A percentile compares a stretch with the other conserved stretches of the same genome.
These are phyloP conservation scores for Felis catus DNA, from an alignment of 2,113 vertebrate genomes.

Conservation along the genomic window F.catus_Fca126_mat1.0 CM031420.1:26150001-26150500, in stretches of 20 bases:
- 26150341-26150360: conserved; percentile 65
- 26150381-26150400: background rate
- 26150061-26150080: conserved; percentile 76
- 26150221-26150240: conserved; percentile 76
- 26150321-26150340: conserved; percentile 76
- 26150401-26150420: conserved; percentile 38
- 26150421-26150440: conserved; percentile 48
- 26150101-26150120: conserved; percentile 59
- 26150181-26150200: conserved; percentile 65
- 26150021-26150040: conserved; percentile 70
- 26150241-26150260: conserved; percentile 75
- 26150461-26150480: conserved; percentile 8
- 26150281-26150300: conserved; percentile 73
- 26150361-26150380: conserved; percentile 52
- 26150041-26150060: conserved; percentile 66
- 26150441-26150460: conserved; percentile 57
- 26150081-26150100: conserved; percentile 64
- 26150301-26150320: conserved; percentile 59
- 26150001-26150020: conserved; percentile 79
- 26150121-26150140: conserved; percentile 43
- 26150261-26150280: conserved; percentile 78
- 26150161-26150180: conserved; percentile 24
- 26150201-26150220: conserved; percentile 62
- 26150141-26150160: conserved; percentile 58
- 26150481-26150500: conserved; percentile 37